Percentiles rank a stretch among this genome's conserved stretches.
Evolutionary conservation across 2,888 invertebrate species (phyloP).

Genomic region (Clunio marinus): DNA sequence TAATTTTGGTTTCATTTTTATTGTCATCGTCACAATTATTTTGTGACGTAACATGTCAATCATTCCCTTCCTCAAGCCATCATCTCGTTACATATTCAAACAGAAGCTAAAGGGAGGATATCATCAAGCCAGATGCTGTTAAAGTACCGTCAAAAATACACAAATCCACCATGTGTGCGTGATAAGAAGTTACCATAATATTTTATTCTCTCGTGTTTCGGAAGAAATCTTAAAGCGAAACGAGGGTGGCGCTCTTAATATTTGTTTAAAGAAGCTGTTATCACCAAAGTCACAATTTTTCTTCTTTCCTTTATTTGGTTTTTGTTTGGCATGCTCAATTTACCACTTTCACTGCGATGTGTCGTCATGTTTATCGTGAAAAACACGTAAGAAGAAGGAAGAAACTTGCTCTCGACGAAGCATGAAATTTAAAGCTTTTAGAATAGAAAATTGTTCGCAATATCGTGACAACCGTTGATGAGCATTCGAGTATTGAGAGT

Average conservation of each 20-base stretch:
- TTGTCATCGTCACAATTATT: too few relatives aligned
- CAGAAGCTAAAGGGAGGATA: too few relatives aligned
- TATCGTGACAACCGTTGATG: not conserved
- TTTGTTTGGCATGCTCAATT: not conserved
- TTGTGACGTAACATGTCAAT: too few relatives aligned
- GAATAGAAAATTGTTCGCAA: not conserved
- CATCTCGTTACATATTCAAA: too few relatives aligned
- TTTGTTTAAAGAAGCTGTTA: not conserved
- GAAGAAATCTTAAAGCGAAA: not conserved
- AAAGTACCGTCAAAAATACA: not conserved
- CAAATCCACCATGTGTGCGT: conserved; percentile 10
- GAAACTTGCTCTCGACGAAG: not conserved
- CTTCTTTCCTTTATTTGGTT: not conserved
- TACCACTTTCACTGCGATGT: not conserved
- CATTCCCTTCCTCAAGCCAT: too few relatives aligned
- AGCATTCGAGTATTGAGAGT: not conserved
- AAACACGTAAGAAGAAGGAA: too few relatives aligned
- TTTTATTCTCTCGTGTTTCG: not conserved
- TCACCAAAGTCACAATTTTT: not conserved
- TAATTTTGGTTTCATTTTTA: too few relatives aligned
- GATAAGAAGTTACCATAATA: conserved; percentile 7
- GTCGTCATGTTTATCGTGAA: too few relatives aligned
- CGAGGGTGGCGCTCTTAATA: not conserved
- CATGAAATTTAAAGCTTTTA: not conserved
- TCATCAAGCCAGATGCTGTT: not conserved